Evolutionary conservation across 2,888 invertebrate genomes (phyloP).

Genomic region (Aelia acuminata): DNA sequence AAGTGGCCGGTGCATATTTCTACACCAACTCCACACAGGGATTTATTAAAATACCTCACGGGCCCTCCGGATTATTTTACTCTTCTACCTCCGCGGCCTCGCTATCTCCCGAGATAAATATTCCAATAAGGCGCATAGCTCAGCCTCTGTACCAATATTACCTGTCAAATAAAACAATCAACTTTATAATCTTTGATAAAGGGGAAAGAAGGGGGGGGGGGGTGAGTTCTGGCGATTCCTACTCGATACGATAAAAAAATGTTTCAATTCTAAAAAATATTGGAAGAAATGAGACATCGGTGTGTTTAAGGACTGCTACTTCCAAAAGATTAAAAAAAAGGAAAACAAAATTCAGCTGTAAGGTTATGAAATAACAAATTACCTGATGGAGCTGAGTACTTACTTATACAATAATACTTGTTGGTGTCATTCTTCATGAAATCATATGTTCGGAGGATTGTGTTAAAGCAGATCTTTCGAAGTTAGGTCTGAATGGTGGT

Average conservation of each 20-base stretch:
- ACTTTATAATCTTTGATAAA: not conserved
- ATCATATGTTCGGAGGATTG: no score
- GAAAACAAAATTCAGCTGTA: no score
- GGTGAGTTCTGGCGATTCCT: not conserved
- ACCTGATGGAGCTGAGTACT: no score
- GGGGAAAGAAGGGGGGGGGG: no score
- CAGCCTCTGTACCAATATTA: conserved; percentile 42
- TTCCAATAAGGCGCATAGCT: conserved; percentile 54
- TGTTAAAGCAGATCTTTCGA: no score
- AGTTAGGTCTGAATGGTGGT: no score
- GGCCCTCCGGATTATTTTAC: conserved; percentile 4
- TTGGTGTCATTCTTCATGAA: no score
- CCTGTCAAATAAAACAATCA: conserved; percentile 50
- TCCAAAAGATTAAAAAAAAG: no score
- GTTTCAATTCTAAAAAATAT: not conserved
- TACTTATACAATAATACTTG: no score
- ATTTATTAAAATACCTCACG: conserved; percentile 58
- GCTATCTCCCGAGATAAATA: not conserved
- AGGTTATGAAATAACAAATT: no score
- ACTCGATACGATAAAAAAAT: not conserved
- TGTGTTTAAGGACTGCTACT: no score
- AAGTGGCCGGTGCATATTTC: conserved; percentile 58
- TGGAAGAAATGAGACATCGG: no score
- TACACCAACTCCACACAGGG: conserved; percentile 37
- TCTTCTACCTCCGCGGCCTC: not conserved